phyloP scores from a whole-genome alignment of 2,797 vertebrate species.

The Tapirus indicus region DNA sequence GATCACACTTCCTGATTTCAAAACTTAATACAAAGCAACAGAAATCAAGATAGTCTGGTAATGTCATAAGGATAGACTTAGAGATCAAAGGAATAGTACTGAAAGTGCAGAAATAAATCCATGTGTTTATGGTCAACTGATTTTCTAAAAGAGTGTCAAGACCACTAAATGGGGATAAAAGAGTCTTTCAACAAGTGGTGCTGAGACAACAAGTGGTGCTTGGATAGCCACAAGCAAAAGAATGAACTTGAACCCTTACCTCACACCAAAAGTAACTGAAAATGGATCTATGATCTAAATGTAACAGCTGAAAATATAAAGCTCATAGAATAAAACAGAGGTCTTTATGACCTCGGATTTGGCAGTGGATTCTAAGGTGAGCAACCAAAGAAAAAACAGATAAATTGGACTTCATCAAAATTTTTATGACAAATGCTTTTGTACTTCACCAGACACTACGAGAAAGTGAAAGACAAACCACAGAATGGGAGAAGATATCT shows the following conservation, averaged over 20 bases:
- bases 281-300: neutral
- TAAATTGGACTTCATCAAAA: neutral
- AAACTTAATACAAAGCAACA: neutral
- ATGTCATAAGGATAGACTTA: neutral
- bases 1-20: neutral
- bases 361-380: neutral
- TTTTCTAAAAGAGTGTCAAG: neutral
- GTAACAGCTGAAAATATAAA: no score
- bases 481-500: neutral
- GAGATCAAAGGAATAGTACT: neutral
- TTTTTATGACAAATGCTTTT: neutral
- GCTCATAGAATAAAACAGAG: neutral
- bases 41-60: neutral
- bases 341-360: neutral
- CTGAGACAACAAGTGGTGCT: no score
- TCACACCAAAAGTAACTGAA: neutral
- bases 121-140: neutral
- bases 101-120: neutral
- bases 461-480: neutral
- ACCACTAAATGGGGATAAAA: neutral
- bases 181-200: neutral
- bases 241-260: neutral
- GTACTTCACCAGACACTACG: neutral
- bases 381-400: neutral
- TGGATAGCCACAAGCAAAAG: neutral